Conservation (phyloP, 2,888 invertebrate species). For the Limulus polyphemus region DNA sequence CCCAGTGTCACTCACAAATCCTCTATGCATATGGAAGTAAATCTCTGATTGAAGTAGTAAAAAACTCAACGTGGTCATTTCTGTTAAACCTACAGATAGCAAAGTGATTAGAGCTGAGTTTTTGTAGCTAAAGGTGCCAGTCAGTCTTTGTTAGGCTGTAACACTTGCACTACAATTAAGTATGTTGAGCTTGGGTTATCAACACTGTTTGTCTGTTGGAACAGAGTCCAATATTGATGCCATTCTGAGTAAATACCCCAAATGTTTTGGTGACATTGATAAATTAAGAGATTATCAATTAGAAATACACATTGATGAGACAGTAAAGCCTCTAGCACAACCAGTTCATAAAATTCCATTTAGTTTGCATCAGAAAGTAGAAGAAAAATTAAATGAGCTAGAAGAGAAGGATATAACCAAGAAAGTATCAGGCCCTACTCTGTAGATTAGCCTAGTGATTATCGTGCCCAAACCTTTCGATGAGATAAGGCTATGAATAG, state of each 20-base stretch:
- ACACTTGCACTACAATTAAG: too few species aligned
- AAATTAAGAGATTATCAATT: conserved; percentile 8
- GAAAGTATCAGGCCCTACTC: not conserved
- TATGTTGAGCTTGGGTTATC: too few species aligned
- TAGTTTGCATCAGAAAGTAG: conserved; percentile 19
- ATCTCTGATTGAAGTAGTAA: too few species aligned
- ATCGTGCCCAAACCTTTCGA: not conserved
- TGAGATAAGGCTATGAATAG: not conserved
- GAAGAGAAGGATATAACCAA: not conserved
- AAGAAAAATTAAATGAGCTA: not conserved
- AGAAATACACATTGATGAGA: conserved; percentile 12
- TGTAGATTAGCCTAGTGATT: not conserved
- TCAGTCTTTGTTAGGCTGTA: too few species aligned
- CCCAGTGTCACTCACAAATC: too few species aligned
- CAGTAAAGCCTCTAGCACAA: conserved; percentile 16
- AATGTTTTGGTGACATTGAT: not conserved
- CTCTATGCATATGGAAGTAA: too few species aligned
- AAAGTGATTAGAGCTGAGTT: too few species aligned
- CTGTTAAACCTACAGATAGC: too few species aligned
- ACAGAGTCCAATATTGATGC: too few species aligned
- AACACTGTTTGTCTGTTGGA: too few species aligned
- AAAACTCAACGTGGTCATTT: too few species aligned
- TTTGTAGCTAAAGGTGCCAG: too few species aligned
- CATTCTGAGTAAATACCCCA: not conserved
- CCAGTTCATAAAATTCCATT: conserved; percentile 30